Conservation (phyloP, 1,140 invertebrate genomes). For the Brachionus calyciflorus region DNA sequence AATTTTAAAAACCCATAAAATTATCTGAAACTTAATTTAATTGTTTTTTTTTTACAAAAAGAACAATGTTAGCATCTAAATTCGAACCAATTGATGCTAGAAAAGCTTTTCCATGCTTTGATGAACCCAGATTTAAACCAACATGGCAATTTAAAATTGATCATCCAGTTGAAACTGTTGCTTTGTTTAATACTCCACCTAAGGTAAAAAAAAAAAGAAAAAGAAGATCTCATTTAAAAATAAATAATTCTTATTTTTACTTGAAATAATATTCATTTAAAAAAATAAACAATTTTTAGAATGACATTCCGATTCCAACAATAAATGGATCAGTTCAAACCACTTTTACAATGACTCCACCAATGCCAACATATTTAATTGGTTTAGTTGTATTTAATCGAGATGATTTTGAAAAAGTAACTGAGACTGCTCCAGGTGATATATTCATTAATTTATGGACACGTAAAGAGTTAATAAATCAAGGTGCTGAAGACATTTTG, state of each 20-base stretch:
- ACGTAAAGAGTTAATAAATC: neutral
- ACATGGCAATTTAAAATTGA: neutral
- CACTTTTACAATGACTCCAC: neutral
- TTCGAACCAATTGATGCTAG: constrained; percentile 40
- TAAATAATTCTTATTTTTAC: too few species aligned
- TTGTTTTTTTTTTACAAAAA: neutral
- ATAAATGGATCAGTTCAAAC: constrained; percentile 11
- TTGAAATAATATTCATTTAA: too few species aligned
- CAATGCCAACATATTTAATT: constrained; percentile 23
- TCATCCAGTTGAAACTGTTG: constrained; percentile 23
- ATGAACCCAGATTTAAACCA: constrained; percentile 44
- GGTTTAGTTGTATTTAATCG: constrained; percentile 31
- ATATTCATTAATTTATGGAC: neutral
- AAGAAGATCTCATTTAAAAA: neutral
- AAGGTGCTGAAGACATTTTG: neutral
- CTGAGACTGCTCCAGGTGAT: neutral
- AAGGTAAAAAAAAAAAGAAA: neutral
- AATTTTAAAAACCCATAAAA: neutral
- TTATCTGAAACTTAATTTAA: neutral
- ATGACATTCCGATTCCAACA: neutral
- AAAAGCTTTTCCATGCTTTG: constrained; percentile 41
- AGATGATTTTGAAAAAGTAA: neutral
- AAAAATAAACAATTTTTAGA: too few species aligned
- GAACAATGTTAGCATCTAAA: constrained; percentile 44
- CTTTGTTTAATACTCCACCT: constrained; percentile 28